A percentile compares a stretch with the other conserved stretches of the same genome.
Evolutionary conservation across 2,113 vertebrate species (phyloP).

Genomic region (Burhinus oedicnemus): DNA sequence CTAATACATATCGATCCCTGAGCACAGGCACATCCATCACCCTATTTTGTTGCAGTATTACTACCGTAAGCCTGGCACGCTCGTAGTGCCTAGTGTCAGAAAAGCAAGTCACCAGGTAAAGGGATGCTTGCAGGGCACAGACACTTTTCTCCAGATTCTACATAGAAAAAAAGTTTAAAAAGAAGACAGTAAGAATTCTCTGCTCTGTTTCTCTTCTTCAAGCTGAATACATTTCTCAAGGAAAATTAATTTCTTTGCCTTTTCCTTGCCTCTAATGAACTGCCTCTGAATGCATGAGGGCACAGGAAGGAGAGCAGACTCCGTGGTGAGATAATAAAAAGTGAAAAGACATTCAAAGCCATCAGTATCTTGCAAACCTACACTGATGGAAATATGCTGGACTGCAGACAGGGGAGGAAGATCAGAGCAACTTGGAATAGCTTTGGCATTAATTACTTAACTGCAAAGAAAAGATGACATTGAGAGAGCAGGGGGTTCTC

Average conservation of each 20-base stretch:
- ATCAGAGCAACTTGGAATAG: neutral
- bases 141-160: neutral
- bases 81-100: neutral
- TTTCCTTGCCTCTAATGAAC: conserved; percentile 53
- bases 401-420: neutral
- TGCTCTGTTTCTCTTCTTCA: neutral
- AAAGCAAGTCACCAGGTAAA: neutral
- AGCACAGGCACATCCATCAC: neutral
- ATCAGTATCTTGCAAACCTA: conserved; percentile 39
- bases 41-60: neutral
- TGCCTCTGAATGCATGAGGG: conserved; percentile 32
- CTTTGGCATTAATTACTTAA: neutral
- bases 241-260: conserved; percentile 66
- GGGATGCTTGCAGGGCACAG: neutral
- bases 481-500: neutral
- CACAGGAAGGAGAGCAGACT: conserved; percentile 48
- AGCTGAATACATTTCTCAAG: conserved; percentile 36
- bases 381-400: conserved; percentile 39
- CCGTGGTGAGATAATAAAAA: conserved; percentile 49
- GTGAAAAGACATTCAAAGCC: conserved; percentile 46
- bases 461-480: neutral
- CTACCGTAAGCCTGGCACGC: neutral
- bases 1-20: neutral
- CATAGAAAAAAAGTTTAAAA: neutral
- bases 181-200: neutral